These are phyloP conservation scores for Nannoperca obscura DNA, from an alignment of 2,797 vertebrate species.

Conservation along the genomic window DNA sequence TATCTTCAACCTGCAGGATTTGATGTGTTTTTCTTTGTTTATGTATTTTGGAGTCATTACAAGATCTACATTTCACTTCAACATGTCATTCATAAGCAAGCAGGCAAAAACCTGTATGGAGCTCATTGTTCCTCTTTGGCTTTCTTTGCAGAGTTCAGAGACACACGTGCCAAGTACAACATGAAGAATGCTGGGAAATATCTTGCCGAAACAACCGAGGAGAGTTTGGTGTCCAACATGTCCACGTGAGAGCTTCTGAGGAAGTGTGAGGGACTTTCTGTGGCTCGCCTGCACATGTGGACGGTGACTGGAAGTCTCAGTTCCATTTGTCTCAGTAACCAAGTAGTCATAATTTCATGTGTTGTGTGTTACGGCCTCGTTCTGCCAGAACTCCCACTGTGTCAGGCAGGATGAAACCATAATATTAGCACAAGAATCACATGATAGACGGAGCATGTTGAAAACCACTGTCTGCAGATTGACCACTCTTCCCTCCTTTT, in stretches of 20 bases:
- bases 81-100: conserved; percentile 36
- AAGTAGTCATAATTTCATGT: conserved; percentile 36
- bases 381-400: conserved; percentile 72
- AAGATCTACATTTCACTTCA: conserved; percentile 32
- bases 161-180: conserved; percentile 68
- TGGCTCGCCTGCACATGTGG: conserved; percentile 53
- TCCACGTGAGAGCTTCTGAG: conserved; percentile 41
- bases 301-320: conserved; percentile 44
- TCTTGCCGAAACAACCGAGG: conserved; percentile 26
- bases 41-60: conserved; percentile 41
- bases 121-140: conserved; percentile 48
- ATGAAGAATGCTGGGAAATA: conserved; percentile 65
- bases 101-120: conserved; percentile 38
- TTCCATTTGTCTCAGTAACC: conserved; percentile 52
- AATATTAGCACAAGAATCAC: conserved; percentile 76
- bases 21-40: conserved; percentile 29
- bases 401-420: conserved; percentile 71
- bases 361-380: conserved; percentile 35
- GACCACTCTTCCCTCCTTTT: conserved; percentile 66
- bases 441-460: conserved; percentile 66
- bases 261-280: conserved; percentile 63
- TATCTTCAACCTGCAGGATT: conserved; percentile 48
- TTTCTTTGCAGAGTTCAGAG: conserved; percentile 37
- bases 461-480: conserved; percentile 78
- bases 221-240: conserved; percentile 41